Evolutionary conservation across 35 echinoderm and acorn worm species (phyloP), one percentile per base, ranked within the genome.

Genomic region (Heliocidaris erythrogramma): DNA sequence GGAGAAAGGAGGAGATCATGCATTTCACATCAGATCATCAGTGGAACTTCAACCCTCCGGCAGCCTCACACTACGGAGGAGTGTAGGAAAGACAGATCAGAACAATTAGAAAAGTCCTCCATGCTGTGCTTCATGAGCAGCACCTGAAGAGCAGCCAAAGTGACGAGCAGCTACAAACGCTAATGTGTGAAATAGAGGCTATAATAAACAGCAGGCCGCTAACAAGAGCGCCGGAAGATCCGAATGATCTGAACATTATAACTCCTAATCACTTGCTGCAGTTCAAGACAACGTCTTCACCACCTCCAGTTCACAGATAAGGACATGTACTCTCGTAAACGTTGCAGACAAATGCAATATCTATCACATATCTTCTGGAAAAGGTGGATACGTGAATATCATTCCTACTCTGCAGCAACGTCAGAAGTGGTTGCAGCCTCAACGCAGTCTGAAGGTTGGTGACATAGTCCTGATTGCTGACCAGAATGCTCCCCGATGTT

Each of bases 11-110:
- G 18, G 94, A 47, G 2, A 94, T 94, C 11, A 50, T 50, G 49
- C 49, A 50, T 50, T 50, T 50, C 49, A 50, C 49, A 5, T 4
- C 49, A 50, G 49, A 5, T 50, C 49, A 4, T 9, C 9, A 30
- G 11, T 94, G 78, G 85, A 93, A 49, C 93, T 96, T 95, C 60
- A 96, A 95, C 50, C 90, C 97, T 24, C 95, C 94, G n/a, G 30
- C 85, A 29, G 97, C 95, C 48, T 96, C 97, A 2, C 94, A 96
- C 48, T 49, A 93, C 8, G 97, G 97, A 9, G 96, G 96, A 35
- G 94, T 85, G 0, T 96, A 95, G 95, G 97, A 96, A 86, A 30
- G 97, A 13, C 71, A 87, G 35, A 96, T 98, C 8, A 30, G 96
- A 56, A 95, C 87, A 13, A 86, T 65, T 13, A 27, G 96, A 17